phyloP scores from a whole-genome alignment of 2,113 vertebrate genomes.

The Pelodiscus sinensis region DNA sequence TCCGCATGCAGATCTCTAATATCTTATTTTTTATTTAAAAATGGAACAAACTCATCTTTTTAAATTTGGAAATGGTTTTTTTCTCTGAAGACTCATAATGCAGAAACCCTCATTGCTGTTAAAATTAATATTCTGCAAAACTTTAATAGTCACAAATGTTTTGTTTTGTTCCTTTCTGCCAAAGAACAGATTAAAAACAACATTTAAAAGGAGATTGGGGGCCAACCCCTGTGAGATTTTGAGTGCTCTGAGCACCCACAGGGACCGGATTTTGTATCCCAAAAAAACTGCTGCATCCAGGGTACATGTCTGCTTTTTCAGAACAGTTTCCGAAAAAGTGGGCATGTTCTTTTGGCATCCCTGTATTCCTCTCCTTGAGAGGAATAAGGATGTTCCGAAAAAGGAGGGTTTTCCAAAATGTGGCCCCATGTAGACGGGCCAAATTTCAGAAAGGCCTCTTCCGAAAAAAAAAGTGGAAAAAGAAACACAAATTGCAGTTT shows the following conservation, averaged over 20 bases:
- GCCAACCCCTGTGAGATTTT: accelerated
- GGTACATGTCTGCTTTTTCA: too few species aligned
- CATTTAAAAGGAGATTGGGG: not conserved
- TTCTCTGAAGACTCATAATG: constrained; percentile 30
- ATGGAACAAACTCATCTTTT: constrained; percentile 43
- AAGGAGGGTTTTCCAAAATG: too few species aligned
- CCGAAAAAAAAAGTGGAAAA: too few species aligned
- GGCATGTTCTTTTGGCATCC: too few species aligned
- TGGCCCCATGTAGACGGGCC: too few species aligned
- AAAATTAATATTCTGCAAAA: not conserved
- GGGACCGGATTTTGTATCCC: accelerated
- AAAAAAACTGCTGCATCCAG: too few species aligned
- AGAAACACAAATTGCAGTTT: too few species aligned
- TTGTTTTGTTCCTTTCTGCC: not conserved
- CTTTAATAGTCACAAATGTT: not conserved
- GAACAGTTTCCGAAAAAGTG: too few species aligned
- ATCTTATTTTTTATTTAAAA: constrained; percentile 35
- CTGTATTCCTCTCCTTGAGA: too few species aligned
- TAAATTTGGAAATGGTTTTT: constrained; percentile 44
- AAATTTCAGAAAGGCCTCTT: too few species aligned
- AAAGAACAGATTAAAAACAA: not conserved
- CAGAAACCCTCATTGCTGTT: constrained; percentile 1
- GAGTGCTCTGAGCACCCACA: accelerated
- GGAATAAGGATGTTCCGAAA: too few species aligned
- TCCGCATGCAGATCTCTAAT: constrained; percentile 13